Percentiles rank a stretch among this genome's conserved stretches.
Conservation (phyloP, 2,113 vertebrate genomes). For the Cottus gobio region DNA sequence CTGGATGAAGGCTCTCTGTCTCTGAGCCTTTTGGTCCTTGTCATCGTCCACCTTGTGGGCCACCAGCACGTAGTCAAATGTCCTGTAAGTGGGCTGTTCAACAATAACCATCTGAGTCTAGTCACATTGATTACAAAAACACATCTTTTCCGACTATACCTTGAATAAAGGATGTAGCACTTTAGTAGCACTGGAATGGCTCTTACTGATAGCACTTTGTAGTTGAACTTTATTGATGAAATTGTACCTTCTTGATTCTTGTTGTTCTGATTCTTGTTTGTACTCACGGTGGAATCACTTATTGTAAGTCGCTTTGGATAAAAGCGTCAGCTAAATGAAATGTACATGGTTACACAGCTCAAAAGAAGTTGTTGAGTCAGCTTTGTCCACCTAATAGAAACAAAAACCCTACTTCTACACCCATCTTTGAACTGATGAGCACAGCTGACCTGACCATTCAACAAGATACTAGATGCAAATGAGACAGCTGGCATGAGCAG, state of each 20-base stretch:
- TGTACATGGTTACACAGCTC: neutral
- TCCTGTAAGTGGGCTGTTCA: conserved; percentile 44
- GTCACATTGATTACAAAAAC: neutral
- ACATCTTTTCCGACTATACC: too few species aligned
- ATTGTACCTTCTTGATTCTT: too few species aligned
- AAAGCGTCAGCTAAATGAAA: too few species aligned
- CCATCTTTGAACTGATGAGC: neutral
- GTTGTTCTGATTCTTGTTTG: too few species aligned
- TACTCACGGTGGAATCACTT: too few species aligned
- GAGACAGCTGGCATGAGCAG: neutral
- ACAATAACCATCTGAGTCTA: neutral
- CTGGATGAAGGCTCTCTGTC: conserved; percentile 83
- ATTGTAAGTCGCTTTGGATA: too few species aligned
- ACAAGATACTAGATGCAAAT: neutral
- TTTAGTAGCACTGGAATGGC: too few species aligned
- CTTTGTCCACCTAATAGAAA: neutral
- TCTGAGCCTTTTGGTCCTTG: conserved; percentile 49
- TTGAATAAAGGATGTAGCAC: too few species aligned
- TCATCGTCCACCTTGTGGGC: conserved; percentile 55
- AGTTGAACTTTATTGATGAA: too few species aligned
- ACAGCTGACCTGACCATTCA: neutral
- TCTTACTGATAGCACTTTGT: too few species aligned
- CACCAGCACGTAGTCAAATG: conserved; percentile 90
- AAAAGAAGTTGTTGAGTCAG: neutral
- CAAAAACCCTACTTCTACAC: neutral